Conservation (phyloP, 2,888 invertebrate species). For the Crematogaster levior region DNA sequence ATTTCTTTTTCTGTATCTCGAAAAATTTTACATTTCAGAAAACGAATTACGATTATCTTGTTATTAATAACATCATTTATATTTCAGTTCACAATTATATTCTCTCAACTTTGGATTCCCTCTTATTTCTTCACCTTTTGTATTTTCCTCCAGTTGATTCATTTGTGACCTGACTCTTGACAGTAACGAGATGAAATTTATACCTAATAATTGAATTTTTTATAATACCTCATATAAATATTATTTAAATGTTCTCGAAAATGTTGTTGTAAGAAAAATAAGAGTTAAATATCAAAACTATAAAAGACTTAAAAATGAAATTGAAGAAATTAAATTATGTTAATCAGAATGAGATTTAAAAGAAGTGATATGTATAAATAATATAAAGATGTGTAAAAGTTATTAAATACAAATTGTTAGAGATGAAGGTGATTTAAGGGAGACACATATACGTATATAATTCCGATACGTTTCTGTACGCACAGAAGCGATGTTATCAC, state of each 20-base stretch:
- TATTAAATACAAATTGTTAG: background rate
- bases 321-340: background rate
- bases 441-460: background rate
- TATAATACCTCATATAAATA: background rate
- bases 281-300: background rate
- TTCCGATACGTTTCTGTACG: slow-evolving; percentile 22
- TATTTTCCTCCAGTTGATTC: background rate
- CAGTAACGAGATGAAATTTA: background rate
- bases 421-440: background rate
- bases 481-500: slow-evolving; percentile 14
- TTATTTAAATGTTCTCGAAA: background rate
- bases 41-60: background rate
- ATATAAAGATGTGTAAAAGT: background rate
- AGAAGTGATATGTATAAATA: background rate
- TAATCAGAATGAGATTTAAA: background rate
- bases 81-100: background rate
- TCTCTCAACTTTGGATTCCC: background rate
- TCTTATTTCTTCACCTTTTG: background rate
- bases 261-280: background rate
- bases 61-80: background rate
- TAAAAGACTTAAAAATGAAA: background rate
- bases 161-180: background rate
- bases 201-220: background rate
- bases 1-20: background rate
- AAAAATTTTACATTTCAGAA: background rate